These are phyloP conservation scores for Mallotus villosus DNA, from an alignment of 2,797 vertebrate genomes.

Conservation along the genomic window DNA sequence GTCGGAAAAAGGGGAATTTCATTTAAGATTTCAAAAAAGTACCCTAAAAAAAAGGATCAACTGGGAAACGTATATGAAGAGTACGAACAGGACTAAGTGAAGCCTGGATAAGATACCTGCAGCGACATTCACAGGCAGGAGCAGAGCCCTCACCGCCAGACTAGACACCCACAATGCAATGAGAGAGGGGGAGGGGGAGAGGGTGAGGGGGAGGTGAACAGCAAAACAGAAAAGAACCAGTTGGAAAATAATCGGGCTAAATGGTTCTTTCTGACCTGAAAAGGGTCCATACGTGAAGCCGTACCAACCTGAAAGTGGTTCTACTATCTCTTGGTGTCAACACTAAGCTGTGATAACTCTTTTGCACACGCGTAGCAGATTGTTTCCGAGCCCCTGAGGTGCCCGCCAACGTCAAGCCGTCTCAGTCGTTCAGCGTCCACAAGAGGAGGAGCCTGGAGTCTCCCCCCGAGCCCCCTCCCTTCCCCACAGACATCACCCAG, in stretches of 20 bases:
- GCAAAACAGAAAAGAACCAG: too few species aligned
- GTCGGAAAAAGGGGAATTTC: background rate
- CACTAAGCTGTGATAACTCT: background rate
- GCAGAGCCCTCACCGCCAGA: conserved; percentile 64
- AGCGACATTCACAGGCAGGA: conserved; percentile 61
- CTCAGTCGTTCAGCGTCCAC: conserved; percentile 52
- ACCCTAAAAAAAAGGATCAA: conserved; percentile 22
- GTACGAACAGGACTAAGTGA: conserved; percentile 23
- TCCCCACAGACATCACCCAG: conserved; percentile 60
- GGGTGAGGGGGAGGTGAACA: conserved; percentile 35
- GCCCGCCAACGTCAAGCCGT: conserved; percentile 38
- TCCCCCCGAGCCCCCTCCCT: conserved; percentile 57
- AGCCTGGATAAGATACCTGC: conserved; percentile 58
- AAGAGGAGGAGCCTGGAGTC: conserved; percentile 40
- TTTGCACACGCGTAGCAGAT: conserved; percentile 60
- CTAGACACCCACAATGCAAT: conserved; percentile 65
- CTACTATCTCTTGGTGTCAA: background rate
- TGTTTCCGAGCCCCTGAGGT: conserved; percentile 49
- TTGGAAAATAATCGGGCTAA: too few species aligned
- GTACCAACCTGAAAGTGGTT: background rate
- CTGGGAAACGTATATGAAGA: conserved; percentile 11
- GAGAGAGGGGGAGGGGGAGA: conserved; percentile 14
- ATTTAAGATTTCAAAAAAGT: background rate
- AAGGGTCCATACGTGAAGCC: too few species aligned
- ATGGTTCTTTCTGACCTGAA: too few species aligned